Base-by-base conservation (phyloP, 1,140 invertebrate genomes). In the Penaeus vannamei region DNA sequence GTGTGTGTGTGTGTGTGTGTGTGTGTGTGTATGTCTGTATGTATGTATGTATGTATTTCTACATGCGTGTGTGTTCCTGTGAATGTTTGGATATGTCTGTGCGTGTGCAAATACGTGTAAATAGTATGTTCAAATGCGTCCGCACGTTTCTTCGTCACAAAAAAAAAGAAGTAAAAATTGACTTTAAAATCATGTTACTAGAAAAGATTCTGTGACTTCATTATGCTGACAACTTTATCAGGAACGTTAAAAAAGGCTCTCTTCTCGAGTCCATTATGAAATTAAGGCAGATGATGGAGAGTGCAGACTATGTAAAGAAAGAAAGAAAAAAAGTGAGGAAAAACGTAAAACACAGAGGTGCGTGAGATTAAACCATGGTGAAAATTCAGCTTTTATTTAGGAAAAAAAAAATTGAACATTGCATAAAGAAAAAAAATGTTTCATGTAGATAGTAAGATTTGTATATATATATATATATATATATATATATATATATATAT, bases 1-100 rank as follows among this genome's bases (percentile, higher is more conserved):
- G 62, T 64, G 62, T 64, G 62, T 64, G 62, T 64, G 62, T 64
- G 62, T 64, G 62, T 64, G 62, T 64, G 62, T 64, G 62, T 64
- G 62, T 64, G 62, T 64, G 62, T 64, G 62, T 64, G 62, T 64
- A n/a, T 64, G 62, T 64, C 17, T 64, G 62, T 64, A n/a, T 64
- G 62, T 64, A n/a, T 64, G 62, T 64, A n/a, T 64, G 62, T 64
- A n/a, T 64, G 62, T 64, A n/a, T 64, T 17, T 64, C 17, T 64
- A n/a, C n/a, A n/a, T 66, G 12, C 26, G 64, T 66, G 4, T 66
- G 64, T 66, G 64, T 5, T 23, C 14, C 22, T 66, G 12, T 66
- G 4, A 23, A 26, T 66, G 64, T 12, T 2, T 66, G 3, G 5
- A 26, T 66, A 12, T 66, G 14, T 66, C 22, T 66, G 64, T 66